phyloP scores from a whole-genome alignment of 2,797 vertebrate genomes.

The Halcyon leucocephala region DNA sequence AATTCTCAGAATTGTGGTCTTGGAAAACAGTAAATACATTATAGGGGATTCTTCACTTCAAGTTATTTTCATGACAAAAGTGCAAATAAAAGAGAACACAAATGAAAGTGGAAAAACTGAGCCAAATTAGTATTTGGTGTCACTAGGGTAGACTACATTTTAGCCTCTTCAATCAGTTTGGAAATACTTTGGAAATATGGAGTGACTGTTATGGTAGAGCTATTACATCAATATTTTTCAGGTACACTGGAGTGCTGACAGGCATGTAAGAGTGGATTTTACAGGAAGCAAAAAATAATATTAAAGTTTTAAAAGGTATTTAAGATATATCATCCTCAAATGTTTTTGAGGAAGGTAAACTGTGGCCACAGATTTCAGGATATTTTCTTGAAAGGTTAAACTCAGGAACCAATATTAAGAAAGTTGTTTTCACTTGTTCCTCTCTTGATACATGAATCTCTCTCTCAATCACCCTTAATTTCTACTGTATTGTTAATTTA shows the following conservation, averaged over 20 bases:
- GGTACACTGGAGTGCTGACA: neutral
- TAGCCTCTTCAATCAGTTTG: neutral
- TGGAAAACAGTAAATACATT: neutral
- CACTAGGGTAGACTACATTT: neutral
- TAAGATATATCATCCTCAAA: neutral
- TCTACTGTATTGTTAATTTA: neutral
- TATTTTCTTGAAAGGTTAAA: neutral
- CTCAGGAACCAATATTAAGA: neutral
- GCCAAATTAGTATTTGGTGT: neutral
- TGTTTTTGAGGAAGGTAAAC: neutral
- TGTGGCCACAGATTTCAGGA: neutral
- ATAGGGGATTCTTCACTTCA: neutral
- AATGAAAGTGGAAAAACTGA: neutral
- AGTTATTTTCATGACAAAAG: neutral
- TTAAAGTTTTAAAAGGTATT: neutral
- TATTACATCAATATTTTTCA: neutral
- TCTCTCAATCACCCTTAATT: fast-evolving
- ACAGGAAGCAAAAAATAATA: neutral
- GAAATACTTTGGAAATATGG: neutral
- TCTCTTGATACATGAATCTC: neutral
- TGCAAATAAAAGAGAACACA: neutral
- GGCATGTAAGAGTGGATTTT: neutral
- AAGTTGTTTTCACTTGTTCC: neutral
- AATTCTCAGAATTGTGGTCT: neutral
- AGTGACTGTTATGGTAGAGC: neutral